Percentiles rank a stretch among this genome's conserved stretches.
Evolutionary conservation across 1,140 invertebrate genomes (phyloP).

Genomic region (Drosophila fuyamai): DNA sequence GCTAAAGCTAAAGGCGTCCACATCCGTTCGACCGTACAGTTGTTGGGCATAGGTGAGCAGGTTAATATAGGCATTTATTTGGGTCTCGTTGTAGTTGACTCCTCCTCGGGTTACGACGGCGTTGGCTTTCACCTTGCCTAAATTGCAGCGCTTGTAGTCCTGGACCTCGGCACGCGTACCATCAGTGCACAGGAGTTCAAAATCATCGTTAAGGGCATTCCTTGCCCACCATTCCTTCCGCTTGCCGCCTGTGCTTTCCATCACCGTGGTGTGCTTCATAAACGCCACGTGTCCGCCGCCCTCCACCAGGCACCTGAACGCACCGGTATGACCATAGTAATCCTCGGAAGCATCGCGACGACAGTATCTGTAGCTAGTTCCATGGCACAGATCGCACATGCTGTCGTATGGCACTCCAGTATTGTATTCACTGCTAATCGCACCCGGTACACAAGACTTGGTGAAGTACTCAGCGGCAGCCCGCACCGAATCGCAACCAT

Average conservation of each 20-base stretch:
- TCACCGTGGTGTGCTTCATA: constrained; percentile 95
- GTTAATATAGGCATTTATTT: constrained; percentile 93
- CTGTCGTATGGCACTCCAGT: constrained; percentile 93
- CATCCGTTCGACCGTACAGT: constrained; percentile 93
- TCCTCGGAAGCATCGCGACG: constrained; percentile 93
- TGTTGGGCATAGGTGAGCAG: constrained; percentile 96
- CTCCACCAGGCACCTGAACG: constrained; percentile 96
- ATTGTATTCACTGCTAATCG: constrained; percentile 93
- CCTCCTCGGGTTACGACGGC: constrained; percentile 95
- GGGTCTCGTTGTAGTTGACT: constrained; percentile 90
- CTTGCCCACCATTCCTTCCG: constrained; percentile 96
- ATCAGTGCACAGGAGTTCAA: constrained; percentile 97
- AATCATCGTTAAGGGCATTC: constrained; percentile 95
- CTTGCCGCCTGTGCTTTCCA: constrained; percentile 95
- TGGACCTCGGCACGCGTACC: constrained; percentile 92
- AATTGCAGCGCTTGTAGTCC: constrained; percentile 94
- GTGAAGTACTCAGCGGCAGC: constrained; percentile 97
- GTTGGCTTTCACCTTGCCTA: constrained; percentile 96
- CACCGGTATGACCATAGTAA: constrained; percentile 95
- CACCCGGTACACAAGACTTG: constrained; percentile 95
- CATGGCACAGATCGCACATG: constrained; percentile 97
- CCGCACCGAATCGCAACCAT: constrained; percentile 94
- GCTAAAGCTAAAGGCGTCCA: constrained; percentile 94
- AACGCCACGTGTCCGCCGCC: constrained; percentile 98
- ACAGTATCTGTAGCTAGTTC: constrained; percentile 92